Percentiles rank a stretch among this genome's conserved stretches.
These are phyloP conservation scores for Ricordea florida DNA, from an alignment of 92 coral and sea anemone genomes.

Conservation along the genomic window DNA sequence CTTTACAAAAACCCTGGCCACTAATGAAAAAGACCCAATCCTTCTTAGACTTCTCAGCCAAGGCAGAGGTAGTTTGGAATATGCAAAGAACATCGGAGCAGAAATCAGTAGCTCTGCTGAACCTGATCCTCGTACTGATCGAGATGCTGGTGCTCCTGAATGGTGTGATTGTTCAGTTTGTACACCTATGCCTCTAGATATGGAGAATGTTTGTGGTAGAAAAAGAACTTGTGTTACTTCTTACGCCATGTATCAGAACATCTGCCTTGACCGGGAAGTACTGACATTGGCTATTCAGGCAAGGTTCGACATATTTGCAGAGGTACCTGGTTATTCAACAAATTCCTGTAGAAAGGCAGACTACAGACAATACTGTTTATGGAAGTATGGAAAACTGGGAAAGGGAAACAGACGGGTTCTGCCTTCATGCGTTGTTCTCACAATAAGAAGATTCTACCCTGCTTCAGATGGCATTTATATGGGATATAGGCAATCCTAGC, in stretches of 20 bases:
- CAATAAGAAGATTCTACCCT: conserved; percentile 39
- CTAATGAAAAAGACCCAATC: conserved; percentile 6
- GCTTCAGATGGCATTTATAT: conserved; percentile 66
- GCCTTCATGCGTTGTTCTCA: conserved; percentile 58
- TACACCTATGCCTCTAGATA: conserved; percentile 22
- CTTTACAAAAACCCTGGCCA: conserved; percentile 3
- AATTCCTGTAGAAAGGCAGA: conserved; percentile 59
- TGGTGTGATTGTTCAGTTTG: conserved; percentile 46
- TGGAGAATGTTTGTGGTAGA: conserved; percentile 45
- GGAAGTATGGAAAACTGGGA: conserved; percentile 59
- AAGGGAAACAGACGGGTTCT: conserved; percentile 48
- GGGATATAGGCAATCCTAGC: conserved; percentile 46
- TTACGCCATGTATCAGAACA: conserved; percentile 22
- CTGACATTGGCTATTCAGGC: conserved; percentile 56
- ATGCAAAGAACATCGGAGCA: conserved; percentile 13
- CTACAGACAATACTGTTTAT: conserved; percentile 60
- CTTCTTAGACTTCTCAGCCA: conserved; percentile 10
- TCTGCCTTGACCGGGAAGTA: conserved; percentile 47
- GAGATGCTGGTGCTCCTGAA: background rate
- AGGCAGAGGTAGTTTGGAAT: conserved; percentile 33
- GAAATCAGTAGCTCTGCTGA: conserved; percentile 5
- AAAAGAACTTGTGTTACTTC: conserved; percentile 34
- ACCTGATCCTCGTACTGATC: background rate
- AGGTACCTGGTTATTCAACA: conserved; percentile 51
- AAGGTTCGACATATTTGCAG: conserved; percentile 65